These are phyloP conservation scores for Entomyzon cyanotis DNA, from an alignment of 2,113 vertebrate genomes.

Conservation along the genomic window DNA sequence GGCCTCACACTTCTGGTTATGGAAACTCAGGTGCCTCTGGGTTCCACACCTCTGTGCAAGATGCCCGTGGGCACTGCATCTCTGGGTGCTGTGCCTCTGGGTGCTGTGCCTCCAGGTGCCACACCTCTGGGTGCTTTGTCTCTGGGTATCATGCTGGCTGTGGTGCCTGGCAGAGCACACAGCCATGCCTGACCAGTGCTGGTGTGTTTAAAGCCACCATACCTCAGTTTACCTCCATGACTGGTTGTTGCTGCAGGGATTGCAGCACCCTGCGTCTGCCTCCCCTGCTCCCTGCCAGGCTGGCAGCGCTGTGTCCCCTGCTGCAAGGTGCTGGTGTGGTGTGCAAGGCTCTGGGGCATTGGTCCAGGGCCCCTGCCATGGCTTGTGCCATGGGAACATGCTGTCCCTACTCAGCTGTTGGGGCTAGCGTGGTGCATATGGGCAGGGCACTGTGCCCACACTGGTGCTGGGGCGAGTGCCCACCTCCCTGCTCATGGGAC, in stretches of 20 bases:
- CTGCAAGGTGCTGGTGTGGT: background rate
- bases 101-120: background rate
- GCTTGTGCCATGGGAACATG: background rate
- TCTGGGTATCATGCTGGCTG: background rate
- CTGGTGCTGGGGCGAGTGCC: background rate
- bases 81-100: background rate
- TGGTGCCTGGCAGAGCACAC: background rate
- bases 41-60: background rate
- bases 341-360: accelerated
- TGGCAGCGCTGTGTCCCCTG: background rate
- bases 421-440: accelerated
- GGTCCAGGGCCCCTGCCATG: accelerated
- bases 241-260: background rate
- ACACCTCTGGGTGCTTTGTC: background rate
- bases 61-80: too few relatives aligned
- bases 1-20: background rate
- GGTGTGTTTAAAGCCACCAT: background rate
- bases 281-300: background rate
- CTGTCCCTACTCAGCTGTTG: background rate
- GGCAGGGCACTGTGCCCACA: background rate
- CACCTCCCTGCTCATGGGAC: background rate
- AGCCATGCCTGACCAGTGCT: accelerated
- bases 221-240: background rate
- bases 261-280: background rate
- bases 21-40: background rate